Percentiles rank a stretch among this genome's conserved stretches.
Conservation (phyloP, 2,888 invertebrate genomes). For the Glyphotaelius pellucidus region DNA sequence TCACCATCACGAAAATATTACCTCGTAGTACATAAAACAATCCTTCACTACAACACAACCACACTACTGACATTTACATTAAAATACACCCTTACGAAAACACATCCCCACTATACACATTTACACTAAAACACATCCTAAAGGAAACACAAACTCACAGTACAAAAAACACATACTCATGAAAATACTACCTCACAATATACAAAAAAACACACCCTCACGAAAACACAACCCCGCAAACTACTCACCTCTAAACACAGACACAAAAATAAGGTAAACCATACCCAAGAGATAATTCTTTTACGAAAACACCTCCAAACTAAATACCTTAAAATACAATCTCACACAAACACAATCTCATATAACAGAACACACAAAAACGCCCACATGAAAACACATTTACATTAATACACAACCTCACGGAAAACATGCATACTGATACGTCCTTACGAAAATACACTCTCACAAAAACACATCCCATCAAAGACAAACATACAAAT, state of each 20-base stretch:
- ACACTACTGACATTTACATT: background rate
- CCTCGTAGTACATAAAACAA: background rate
- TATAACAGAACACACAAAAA: constrained; percentile 4
- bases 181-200: constrained; percentile 14
- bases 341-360: constrained; percentile 32
- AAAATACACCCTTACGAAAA: background rate
- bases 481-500: background rate
- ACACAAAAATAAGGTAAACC: no score
- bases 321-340: background rate
- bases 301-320: no score
- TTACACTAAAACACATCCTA: constrained; percentile 1
- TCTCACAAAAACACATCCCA: background rate
- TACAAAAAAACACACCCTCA: background rate
- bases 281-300: no score
- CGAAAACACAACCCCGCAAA: constrained; percentile 27
- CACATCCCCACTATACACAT: background rate
- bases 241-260: no score
- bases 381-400: constrained; percentile 51
- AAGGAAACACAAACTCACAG: background rate
- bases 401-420: constrained; percentile 25
- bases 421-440: background rate
- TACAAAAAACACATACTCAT: constrained; percentile 10
- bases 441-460: constrained; percentile 7
- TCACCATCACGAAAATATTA: no score
- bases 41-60: background rate